Evolutionary conservation across 2,888 invertebrate species (phyloP), one percentile per base, ranked within the genome.

Genomic region (Plagodis dolabraria): DNA sequence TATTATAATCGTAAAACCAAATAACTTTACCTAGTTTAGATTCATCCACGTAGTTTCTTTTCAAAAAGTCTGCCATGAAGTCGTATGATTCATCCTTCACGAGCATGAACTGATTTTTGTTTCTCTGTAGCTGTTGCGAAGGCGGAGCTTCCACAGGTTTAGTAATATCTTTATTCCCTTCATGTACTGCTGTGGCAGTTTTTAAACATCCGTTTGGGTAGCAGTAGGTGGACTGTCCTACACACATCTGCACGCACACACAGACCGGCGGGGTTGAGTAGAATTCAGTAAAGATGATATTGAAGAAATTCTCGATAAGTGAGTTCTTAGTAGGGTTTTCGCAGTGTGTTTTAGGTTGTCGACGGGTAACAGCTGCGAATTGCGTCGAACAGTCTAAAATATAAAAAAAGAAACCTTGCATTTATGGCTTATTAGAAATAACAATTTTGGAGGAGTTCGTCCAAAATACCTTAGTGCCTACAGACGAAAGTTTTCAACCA

Each of bases 211-310:
- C 86, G 46, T 85, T 89, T 0, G 91, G 91, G 53, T 89, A 90
- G 64, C 91, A 91, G 65, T 90, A 91, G 0, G 87, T 87, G 0
- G 89, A 77, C 57, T 86, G 86, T 0, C 80, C 76, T 0, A 64
- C 55, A 43, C 91, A 90, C 85, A 89, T 88, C 67, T 88, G 86
- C 0, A 90, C 87, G 57, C 91, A 91, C 0, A 87, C 82, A 42
- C 91, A 91, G 0, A 81, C 72, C 0, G 91, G 90, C 2, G 85
- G 85, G 0, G 71, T 74, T 9, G 65, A 75, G 7, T 85, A 84
- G 53, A 89, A 90, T 57, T 91, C 89, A 1, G 79, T 74, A 67
- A 91, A 90, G 47, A 90, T 82, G 0, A 86, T 67, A 49, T 86
- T 86, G 67, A 91, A 91, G 65, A 91, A 91, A 52, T 85, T 81